Conservation (phyloP, 1,140 invertebrate species). For the Brachionus calyciflorus region DNA sequence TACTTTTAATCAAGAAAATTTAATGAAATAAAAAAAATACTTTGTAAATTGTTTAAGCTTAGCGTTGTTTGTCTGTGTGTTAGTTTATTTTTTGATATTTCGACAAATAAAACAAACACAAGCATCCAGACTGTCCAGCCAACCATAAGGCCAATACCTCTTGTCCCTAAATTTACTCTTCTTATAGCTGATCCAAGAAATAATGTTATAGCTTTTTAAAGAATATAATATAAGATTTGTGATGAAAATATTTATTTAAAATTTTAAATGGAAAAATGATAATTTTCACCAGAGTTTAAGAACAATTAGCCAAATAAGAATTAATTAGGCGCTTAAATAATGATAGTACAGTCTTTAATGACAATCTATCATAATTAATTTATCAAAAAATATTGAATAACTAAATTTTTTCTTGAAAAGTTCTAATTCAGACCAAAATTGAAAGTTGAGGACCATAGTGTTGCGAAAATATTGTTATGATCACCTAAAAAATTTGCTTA, state of each 20-base stretch:
- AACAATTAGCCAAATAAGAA: too few species aligned
- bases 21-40: too few species aligned
- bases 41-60: too few species aligned
- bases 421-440: too few species aligned
- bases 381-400: not conserved
- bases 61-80: not conserved
- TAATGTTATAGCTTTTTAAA: not conserved
- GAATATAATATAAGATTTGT: not conserved
- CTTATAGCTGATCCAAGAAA: slow-evolving; percentile 15
- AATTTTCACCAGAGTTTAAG: too few species aligned
- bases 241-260: not conserved
- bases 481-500: too few species aligned
- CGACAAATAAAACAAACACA: not conserved
- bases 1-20: not conserved
- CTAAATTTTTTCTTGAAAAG: too few species aligned
- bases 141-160: not conserved
- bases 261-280: too few species aligned
- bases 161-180: not conserved
- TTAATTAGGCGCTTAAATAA: too few species aligned
- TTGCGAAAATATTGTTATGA: too few species aligned
- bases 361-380: not conserved
- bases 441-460: too few species aligned
- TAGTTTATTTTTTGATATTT: not conserved
- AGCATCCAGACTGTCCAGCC: not conserved
- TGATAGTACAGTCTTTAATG: too few species aligned